Percentiles rank a stretch among this genome's conserved stretches.
Conservation (phyloP, 2,113 vertebrate species). For the Xiphophorus couchianus region DNA sequence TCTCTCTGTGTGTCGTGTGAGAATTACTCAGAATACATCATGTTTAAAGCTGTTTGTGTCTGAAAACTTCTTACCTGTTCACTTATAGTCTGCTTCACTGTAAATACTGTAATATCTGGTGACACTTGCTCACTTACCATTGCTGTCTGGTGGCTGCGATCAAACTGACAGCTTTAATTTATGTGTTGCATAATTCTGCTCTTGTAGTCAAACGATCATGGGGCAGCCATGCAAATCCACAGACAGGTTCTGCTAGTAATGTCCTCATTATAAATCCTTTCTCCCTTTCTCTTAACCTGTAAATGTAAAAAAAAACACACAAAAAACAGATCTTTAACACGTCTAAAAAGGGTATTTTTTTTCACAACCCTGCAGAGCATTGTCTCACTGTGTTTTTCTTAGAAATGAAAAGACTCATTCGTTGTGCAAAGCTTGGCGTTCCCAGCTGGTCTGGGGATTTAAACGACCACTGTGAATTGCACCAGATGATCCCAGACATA, state of each 20-base stretch:
- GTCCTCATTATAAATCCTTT: neutral
- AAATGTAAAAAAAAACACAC: neutral
- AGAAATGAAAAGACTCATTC: neutral
- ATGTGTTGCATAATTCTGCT: conserved; percentile 6
- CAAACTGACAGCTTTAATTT: conserved; percentile 31
- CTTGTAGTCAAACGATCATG: neutral
- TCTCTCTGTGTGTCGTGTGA: conserved; percentile 19
- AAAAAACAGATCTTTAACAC: neutral
- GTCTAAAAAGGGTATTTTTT: no score
- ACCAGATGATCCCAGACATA: neutral
- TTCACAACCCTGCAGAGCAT: neutral
- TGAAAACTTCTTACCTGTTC: conserved; percentile 34
- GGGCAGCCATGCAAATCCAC: conserved; percentile 7
- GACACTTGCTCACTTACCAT: conserved; percentile 11
- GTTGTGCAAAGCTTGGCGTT: neutral
- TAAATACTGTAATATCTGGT: conserved; percentile 45
- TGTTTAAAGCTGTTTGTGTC: conserved; percentile 24
- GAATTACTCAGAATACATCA: conserved; percentile 32
- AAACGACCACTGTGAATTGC: rapidly evolving
- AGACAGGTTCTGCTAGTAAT: neutral
- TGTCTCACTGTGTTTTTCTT: neutral
- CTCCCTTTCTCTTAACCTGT: neutral
- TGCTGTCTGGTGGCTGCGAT: neutral
- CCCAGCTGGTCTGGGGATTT: conserved; percentile 63
- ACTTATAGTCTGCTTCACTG: conserved; percentile 40